Percentiles rank a stretch among this genome's conserved stretches.
Evolutionary conservation across 2,113 vertebrate species (phyloP).

Genomic region (Pterocles orientalis): DNA sequence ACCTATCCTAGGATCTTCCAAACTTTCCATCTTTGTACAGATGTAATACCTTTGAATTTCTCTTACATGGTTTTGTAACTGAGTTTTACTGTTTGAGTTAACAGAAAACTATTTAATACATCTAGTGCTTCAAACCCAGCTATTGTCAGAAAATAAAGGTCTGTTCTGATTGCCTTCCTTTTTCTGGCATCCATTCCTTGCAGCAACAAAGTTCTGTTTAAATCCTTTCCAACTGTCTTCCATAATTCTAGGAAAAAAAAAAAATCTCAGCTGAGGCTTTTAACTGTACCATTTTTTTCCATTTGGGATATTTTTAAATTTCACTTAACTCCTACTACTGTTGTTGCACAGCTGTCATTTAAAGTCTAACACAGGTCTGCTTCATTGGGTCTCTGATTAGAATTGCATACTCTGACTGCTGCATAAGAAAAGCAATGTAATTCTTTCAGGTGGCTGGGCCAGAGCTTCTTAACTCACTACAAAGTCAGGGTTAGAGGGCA

Average conservation of each 20-base stretch:
- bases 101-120: background rate
- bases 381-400: background rate
- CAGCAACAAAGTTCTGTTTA: background rate
- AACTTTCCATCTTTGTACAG: background rate
- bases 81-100: background rate
- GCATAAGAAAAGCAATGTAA: background rate
- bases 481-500: background rate
- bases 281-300: background rate
- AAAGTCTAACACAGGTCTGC: background rate
- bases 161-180: background rate
- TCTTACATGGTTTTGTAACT: background rate
- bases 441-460: background rate
- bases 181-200: background rate
- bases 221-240: background rate
- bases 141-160: constrained; percentile 19
- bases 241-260: background rate
- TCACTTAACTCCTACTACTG: background rate
- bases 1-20: background rate
- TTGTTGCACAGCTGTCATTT: background rate
- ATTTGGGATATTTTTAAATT: background rate
- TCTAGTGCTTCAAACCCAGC: background rate
- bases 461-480: background rate
- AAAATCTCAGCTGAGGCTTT: background rate
- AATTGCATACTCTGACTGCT: background rate
- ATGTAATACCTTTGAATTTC: background rate